A percentile compares a stretch with the other conserved stretches of the same genome.
Evolutionary conservation across 2,113 vertebrate species (phyloP).

Genomic region (Erythrolamprus reginae): DNA sequence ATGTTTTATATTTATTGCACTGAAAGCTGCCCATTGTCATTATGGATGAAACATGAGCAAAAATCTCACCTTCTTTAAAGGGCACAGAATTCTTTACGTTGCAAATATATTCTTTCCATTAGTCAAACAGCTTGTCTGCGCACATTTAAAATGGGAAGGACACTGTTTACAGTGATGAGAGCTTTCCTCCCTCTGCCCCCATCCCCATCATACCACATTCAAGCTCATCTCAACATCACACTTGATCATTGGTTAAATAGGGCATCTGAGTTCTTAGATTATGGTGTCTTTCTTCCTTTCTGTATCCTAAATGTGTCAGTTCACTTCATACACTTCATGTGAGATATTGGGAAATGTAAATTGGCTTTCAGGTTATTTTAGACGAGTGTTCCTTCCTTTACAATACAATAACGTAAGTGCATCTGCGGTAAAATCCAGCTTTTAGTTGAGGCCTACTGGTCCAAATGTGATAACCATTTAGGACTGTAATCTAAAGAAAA

Average conservation of each 20-base stretch:
- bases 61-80: not conserved
- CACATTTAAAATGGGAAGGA: not conserved
- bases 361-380: not conserved
- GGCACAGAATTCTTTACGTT: not conserved
- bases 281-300: not conserved
- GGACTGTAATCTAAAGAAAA: not conserved
- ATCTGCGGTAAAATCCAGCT: not conserved
- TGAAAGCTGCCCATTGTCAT: not conserved
- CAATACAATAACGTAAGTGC: not conserved
- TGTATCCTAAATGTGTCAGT: not conserved
- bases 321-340: not conserved
- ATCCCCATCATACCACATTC: not conserved
- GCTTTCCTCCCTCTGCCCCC: not conserved
- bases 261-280: not conserved
- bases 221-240: not conserved
- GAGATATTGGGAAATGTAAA: not conserved
- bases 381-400: not conserved
- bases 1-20: not conserved
- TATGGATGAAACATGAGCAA: not conserved
- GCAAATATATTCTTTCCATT: not conserved
- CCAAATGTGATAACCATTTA: not conserved
- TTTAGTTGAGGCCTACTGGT: not conserved
- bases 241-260: not conserved
- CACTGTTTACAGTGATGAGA: not conserved
- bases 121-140: not conserved